Evolutionary conservation across 2,888 invertebrate species (phyloP).

Genomic region (Idaea dimidiata): DNA sequence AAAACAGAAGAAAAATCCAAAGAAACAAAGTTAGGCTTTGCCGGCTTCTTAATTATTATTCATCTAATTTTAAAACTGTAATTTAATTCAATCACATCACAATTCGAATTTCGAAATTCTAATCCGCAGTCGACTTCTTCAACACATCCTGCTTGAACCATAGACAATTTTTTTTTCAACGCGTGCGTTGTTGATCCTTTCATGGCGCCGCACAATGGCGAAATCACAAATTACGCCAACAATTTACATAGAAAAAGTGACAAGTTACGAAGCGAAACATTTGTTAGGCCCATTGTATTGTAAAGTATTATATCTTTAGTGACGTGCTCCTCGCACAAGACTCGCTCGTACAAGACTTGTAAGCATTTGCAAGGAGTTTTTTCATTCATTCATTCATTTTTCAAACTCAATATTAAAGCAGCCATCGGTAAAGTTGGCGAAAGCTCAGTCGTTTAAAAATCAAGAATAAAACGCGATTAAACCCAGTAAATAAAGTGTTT

Average conservation of each 20-base stretch:
- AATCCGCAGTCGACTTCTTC: slow-evolving; percentile 24
- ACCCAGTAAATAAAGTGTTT: too few relatives aligned
- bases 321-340: slow-evolving; percentile 12
- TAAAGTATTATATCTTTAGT: slow-evolving; percentile 54
- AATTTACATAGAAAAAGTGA: slow-evolving; percentile 77
- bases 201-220: slow-evolving; percentile 39
- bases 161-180: slow-evolving; percentile 3
- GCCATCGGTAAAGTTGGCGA: too few relatives aligned
- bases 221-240: slow-evolving; percentile 69
- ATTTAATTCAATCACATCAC: not conserved
- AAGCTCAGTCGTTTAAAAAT: too few relatives aligned
- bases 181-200: slow-evolving; percentile 15
- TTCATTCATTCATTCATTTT: too few relatives aligned
- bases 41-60: too few relatives aligned
- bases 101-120: not conserved
- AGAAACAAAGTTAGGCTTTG: too few relatives aligned
- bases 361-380: not conserved
- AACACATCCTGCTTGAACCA: slow-evolving; percentile 1
- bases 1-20: too few relatives aligned
- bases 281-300: slow-evolving; percentile 74
- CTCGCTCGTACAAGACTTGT: not conserved
- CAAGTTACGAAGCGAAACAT: slow-evolving; percentile 66
- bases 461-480: too few relatives aligned
- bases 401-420: too few relatives aligned
- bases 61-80: too few relatives aligned